Base-by-base conservation (phyloP, 2,797 vertebrate species). In the Cephalopachus bancanus region DNA sequence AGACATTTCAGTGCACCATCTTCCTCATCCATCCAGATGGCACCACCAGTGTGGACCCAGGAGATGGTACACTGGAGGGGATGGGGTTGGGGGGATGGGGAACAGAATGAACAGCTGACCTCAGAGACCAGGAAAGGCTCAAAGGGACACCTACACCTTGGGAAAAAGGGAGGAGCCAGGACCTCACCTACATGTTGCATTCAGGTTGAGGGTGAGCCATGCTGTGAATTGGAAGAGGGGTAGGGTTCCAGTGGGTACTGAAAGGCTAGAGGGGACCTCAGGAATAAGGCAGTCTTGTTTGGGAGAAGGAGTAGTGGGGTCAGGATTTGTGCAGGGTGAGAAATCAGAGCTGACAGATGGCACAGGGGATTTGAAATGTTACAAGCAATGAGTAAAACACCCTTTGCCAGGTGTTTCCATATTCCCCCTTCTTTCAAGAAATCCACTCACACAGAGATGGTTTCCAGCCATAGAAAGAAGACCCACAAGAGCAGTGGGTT, bases 381-480 rank as follows among this genome's bases (percentile, higher is more conserved):
- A 44, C 0, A 28, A 53, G 44, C 28, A 78, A 30, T 10, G 49
- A 55, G 24, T 20, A 53, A 78, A 72, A 64, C 37, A 3, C 10
- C 17, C 28, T 37, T 83, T 87, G 5, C 74, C 4, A 3, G 20
- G 26, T 49, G 24, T 83, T 59, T 15, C n/a, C 1, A 3, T 60
- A 57, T 65, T 26, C 55, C 55, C 3, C 3, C 17, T 69, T 92
- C 26, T 92, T 85, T 37, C 16, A 95, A 69, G 22, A 84, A 83
- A 53, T 51, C 15, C 59, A 49, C 26, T 60, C 4, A 0, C 37
- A 30, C 30, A 86, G 44, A 55, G 76, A 83, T 33, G 22, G 75
- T 80, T 80, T 84, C 67, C 74, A 94, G 19, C 19, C 26, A 33
- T 14, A 72, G 83, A 78, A 86, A 64, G 76, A 44, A 78, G 28